Evolutionary conservation across 2,797 vertebrate species (phyloP).

Genomic region (Thamnophis elegans): DNA sequence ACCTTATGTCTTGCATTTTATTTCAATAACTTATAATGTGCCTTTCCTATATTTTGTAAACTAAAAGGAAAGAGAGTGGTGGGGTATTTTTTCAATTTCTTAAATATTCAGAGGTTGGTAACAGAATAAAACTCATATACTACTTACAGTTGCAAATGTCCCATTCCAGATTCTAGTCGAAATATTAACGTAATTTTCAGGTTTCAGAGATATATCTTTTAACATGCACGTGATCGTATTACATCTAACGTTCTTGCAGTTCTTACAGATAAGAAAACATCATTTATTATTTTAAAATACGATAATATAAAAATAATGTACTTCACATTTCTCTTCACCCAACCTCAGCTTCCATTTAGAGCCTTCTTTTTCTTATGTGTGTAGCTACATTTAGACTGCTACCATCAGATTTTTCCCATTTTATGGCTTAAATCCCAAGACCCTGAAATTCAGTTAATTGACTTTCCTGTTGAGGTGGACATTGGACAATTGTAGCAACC

Average conservation of each 20-base stretch:
- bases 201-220: conserved; percentile 74
- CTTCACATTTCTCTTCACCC: not conserved
- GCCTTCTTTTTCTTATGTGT: too few species aligned
- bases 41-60: conserved; percentile 5
- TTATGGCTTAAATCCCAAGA: not conserved
- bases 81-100: not conserved
- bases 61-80: not conserved
- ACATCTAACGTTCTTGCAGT: conserved; percentile 80
- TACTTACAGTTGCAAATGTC: conserved; percentile 83
- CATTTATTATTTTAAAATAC: not conserved
- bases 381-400: not conserved
- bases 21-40: not conserved
- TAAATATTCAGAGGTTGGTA: not conserved
- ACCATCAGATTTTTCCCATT: not conserved
- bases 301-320: not conserved
- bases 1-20: not conserved
- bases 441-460: not conserved
- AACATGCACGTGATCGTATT: conserved; percentile 77
- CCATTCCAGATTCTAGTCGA: conserved; percentile 87
- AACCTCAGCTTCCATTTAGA: not conserved
- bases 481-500: not conserved
- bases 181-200: conserved; percentile 81
- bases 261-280: conserved; percentile 68
- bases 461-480: not conserved
- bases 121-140: not conserved